phyloP scores from a whole-genome alignment of 2,113 vertebrate species.

The Chloropsis cyanopogon region DNA sequence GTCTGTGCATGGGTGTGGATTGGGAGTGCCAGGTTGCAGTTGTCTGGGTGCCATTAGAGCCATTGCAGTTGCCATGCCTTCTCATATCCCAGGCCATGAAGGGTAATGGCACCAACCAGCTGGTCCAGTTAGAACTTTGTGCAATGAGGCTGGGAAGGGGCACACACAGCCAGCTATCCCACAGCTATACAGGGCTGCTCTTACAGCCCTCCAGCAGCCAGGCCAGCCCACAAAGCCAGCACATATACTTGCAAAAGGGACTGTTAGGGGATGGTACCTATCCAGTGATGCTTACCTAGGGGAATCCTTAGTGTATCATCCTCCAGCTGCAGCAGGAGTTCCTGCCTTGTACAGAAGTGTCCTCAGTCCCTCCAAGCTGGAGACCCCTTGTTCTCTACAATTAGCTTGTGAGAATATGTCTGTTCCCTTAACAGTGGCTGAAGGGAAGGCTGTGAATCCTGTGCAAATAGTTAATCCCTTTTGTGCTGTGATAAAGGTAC shows the following conservation, averaged over 20 bases:
- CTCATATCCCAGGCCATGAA: background rate
- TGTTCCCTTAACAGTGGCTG: background rate
- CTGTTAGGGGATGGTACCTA: background rate
- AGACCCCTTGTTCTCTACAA: background rate
- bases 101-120: background rate
- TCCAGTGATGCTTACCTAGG: background rate
- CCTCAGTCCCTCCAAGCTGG: background rate
- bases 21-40: background rate
- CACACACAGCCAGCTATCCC: background rate
- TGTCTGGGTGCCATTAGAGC: background rate
- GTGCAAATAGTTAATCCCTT: background rate
- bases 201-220: background rate
- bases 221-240: background rate
- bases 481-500: background rate
- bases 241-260: background rate
- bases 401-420: background rate
- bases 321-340: background rate
- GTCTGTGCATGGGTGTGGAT: background rate
- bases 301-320: background rate
- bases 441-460: background rate
- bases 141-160: background rate
- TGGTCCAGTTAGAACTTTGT: background rate
- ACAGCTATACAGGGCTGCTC: background rate
- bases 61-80: background rate
- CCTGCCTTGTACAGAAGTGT: background rate